These are phyloP conservation scores for Scylla paramamosain DNA, from an alignment of 1,140 invertebrate species.

Conservation along the genomic window DNA sequence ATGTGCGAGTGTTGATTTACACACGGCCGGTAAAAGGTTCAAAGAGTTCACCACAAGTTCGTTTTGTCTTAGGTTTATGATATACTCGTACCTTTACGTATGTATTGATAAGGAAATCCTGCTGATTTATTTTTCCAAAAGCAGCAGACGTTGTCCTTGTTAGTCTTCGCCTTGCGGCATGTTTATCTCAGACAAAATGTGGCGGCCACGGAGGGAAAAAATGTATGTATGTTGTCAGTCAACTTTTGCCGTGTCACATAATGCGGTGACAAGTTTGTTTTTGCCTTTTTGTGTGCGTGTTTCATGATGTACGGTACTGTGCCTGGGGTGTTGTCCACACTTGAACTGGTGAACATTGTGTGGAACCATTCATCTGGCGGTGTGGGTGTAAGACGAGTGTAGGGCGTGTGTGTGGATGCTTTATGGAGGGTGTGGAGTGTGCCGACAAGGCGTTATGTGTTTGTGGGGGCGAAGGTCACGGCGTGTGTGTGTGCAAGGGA, in stretches of 20 bases:
- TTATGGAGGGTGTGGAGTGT: conserved; percentile 5
- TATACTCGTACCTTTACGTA: background rate
- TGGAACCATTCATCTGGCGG: background rate
- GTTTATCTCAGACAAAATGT: background rate
- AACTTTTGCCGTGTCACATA: background rate
- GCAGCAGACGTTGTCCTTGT: background rate
- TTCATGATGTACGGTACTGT: background rate
- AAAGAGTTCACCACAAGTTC: background rate
- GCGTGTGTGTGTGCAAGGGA: conserved; percentile 26
- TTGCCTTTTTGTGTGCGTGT: background rate
- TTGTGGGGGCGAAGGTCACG: conserved; percentile 9
- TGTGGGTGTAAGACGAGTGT: conserved; percentile 2
- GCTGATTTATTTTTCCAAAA: background rate
- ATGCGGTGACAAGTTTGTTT: background rate
- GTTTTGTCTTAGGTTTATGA: background rate
- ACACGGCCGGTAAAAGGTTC: background rate
- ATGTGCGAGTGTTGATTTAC: background rate
- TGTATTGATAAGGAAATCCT: conserved; percentile 9
- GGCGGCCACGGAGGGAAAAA: background rate
- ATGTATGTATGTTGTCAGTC: background rate
- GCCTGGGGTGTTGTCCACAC: background rate
- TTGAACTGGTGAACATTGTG: background rate
- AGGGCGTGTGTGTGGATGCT: conserved; percentile 29
- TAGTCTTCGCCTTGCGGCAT: background rate
- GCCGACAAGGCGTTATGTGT: background rate